These are phyloP conservation scores for Alviniconcha strummeri DNA, from an alignment of 2,888 invertebrate genomes.

Conservation along the genomic window DNA sequence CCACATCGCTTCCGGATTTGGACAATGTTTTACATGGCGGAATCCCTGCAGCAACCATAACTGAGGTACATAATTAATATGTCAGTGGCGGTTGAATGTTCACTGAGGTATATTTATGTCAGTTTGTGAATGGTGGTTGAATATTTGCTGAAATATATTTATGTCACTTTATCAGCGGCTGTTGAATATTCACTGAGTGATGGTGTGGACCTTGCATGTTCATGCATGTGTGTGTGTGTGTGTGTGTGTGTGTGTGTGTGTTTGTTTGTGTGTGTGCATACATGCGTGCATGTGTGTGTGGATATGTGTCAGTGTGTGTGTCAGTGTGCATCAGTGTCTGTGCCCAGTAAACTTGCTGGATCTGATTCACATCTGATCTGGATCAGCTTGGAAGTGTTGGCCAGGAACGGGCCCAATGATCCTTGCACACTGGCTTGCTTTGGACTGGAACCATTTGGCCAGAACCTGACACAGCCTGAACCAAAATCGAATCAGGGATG, in stretches of 20 bases:
- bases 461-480: too few species aligned
- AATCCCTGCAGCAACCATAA: constrained; percentile 54
- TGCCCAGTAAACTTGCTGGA: too few species aligned
- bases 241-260: not conserved
- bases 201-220: not conserved
- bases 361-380: too few species aligned
- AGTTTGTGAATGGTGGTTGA: too few species aligned
- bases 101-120: not conserved
- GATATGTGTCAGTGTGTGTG: not conserved
- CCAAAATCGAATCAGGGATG: too few species aligned
- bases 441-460: too few species aligned
- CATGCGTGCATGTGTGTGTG: not conserved
- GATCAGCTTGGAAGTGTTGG: too few species aligned
- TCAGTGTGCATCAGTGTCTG: not conserved
- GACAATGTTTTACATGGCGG: constrained; percentile 63
- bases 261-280: not conserved
- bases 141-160: too few species aligned
- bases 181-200: too few species aligned
- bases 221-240: not conserved
- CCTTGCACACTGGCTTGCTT: too few species aligned
- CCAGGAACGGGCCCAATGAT: too few species aligned
- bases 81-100: not conserved
- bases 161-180: too few species aligned
- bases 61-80: constrained; percentile 50
- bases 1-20: constrained; percentile 49